Evolutionary conservation across 2,113 vertebrate species (phyloP).

Genomic region (Embiotoca jacksoni): DNA sequence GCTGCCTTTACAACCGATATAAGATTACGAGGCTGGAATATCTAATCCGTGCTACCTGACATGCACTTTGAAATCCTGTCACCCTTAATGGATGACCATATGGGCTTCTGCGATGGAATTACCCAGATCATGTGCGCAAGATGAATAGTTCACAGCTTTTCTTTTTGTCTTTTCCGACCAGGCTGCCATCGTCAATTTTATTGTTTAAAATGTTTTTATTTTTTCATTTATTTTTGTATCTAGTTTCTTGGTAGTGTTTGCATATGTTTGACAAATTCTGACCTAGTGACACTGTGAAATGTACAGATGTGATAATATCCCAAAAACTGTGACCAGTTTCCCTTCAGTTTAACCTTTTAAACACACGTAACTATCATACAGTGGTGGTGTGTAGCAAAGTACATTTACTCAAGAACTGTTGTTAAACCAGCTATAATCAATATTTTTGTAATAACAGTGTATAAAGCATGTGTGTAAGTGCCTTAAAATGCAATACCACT

Average conservation of each 20-base stretch:
- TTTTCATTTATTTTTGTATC: background rate
- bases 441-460: too few species aligned
- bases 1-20: constrained; percentile 64
- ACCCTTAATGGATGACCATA: constrained; percentile 63
- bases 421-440: too few species aligned
- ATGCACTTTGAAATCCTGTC: constrained; percentile 75
- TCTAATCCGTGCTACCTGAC: constrained; percentile 66
- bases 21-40: constrained; percentile 72
- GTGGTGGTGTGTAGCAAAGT: too few species aligned
- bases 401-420: too few species aligned
- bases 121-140: constrained; percentile 58
- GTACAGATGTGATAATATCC: background rate
- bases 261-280: background rate
- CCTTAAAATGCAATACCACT: too few species aligned
- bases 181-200: background rate
- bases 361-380: background rate
- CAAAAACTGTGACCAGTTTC: background rate
- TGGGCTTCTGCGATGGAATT: constrained; percentile 66
- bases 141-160: constrained; percentile 31
- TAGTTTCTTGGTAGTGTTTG: background rate
- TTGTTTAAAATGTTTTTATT: background rate
- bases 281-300: background rate
- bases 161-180: background rate
- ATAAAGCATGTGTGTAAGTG: too few species aligned
- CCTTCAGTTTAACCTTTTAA: background rate